Base-by-base conservation (phyloP, 1,140 invertebrate species). In the Pantala flavescens region DNA sequence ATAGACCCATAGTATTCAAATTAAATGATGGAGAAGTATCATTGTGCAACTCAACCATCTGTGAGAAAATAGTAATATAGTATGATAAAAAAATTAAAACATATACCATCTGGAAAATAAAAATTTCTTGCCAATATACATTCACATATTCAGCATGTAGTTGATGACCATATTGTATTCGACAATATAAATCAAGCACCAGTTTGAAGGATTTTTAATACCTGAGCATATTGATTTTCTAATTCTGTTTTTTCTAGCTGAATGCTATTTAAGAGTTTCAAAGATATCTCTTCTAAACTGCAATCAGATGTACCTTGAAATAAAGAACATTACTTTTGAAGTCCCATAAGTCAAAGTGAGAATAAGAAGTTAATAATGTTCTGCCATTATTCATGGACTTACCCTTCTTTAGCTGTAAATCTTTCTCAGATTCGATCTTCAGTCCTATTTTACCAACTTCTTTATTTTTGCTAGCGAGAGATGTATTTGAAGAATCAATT, bases 271-370 rank as follows among this genome's bases (percentile, higher is more conserved):
- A 90, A 87, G 63, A 91, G 80, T 81, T 89, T 89, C 63, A 91
- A 81, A 19, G 90, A 91, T 79, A 93, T 91, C 82, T 93, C 90
- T 81, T 93, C 91, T 76, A 93, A 84, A 80, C 90, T 92, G 70
- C 86, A 83, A 78, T 90, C 87, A 76, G 81, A 83, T 10, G 78
- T 76, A 76, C 76, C 81, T 84, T 72, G 9, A 75, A 79, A 73
- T 23, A 77, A 73, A 71, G 70, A 72, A 75, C 36, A 7, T 7
- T 72, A 7, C 73, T 43, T 42, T 71, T 49, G 21, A n/a, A 36
- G 7, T 1, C 2, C 9, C 2, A 5, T 72, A 73, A 42, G 43
- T 72, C 43, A 12, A 72, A 76, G 73, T 77, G 72, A 73, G 55
- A 76, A 71, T 43, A 71, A 71, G 49, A 14, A 76, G 28, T 9